Conservation (phyloP, 2,113 vertebrate genomes). For the Zosterops japonicus region DNA sequence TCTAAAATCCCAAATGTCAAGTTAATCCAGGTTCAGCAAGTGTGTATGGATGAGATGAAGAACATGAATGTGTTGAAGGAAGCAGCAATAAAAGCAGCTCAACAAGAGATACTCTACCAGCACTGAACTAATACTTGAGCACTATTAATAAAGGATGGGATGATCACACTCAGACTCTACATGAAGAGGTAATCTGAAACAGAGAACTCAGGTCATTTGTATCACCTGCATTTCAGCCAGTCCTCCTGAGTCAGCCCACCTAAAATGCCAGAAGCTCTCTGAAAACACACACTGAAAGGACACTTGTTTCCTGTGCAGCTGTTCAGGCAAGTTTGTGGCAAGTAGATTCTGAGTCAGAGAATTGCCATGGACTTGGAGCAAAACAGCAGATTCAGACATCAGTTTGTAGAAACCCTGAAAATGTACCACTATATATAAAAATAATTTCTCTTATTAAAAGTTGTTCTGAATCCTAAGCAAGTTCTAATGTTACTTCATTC, state of each 20-base stretch:
- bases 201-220: not conserved
- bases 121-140: not conserved
- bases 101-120: not conserved
- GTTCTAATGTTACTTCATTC: not conserved
- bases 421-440: not conserved
- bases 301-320: not conserved
- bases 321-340: not conserved
- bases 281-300: not conserved
- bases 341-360: not conserved
- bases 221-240: not conserved
- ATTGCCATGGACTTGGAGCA: rapidly evolving
- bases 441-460: not conserved
- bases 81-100: not conserved
- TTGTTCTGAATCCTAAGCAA: not conserved
- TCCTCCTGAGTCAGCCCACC: not conserved
- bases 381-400: not conserved
- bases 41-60: not conserved
- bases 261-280: not conserved
- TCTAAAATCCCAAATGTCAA: not conserved
- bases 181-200: not conserved
- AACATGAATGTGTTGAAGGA: not conserved
- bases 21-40: not conserved
- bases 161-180: not conserved
- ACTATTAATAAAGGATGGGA: not conserved
- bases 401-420: not conserved